Base-by-base conservation (phyloP, 1,140 invertebrate species). In the Drosophila guanche region DNA sequence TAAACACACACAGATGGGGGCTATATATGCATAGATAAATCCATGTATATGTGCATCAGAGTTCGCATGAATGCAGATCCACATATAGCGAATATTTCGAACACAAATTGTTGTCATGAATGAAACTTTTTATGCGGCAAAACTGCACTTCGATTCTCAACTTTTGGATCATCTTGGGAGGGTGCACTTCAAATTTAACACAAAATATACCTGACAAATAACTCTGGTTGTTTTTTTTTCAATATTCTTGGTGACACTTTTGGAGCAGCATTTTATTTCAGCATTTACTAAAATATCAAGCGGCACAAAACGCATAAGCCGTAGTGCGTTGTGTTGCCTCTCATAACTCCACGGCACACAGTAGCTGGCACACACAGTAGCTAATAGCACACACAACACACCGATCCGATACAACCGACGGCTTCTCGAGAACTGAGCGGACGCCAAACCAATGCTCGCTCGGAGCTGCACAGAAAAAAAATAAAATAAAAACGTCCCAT, bases 351-450 rank as follows among this genome's bases (percentile, higher is more conserved):
- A 40, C 52, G 23, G 37, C 23, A 42, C 59, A 42, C 59, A 60
- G 43, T 65, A n/a, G 46, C 16, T 20, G 16, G 16, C 16, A 20
- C 16, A 20, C 29, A 37, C 33, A 29, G 27, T 29, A 29, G 27
- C 27, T 3, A 10, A 8, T 2, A 33, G 29, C 29, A 37, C 33
- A 33, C 33, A 37, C 33, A 37, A 12, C 53, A 56, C 53, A 56
- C 66, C 70, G 76, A 69, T 76, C 72, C 81, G 81, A 81, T 77
- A 74, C 81, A 76, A 62, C 46, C 81, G 81, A 62, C 50, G 81
- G 80, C 81, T 85, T 67, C 69, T 81, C 77, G 81, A 85, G 81
- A 85, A 85, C 81, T 85, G 81, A 85, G 55, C 71, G 52, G 25
- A 75, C 33, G 33, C 33, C 7, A 76, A 72, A 72, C 80, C 83